A percentile compares a stretch with the other conserved stretches of the same genome.
These are phyloP conservation scores for Setophaga kirtlandii DNA, from an alignment of 2,113 vertebrate genomes.

Conservation along the genomic window DNA sequence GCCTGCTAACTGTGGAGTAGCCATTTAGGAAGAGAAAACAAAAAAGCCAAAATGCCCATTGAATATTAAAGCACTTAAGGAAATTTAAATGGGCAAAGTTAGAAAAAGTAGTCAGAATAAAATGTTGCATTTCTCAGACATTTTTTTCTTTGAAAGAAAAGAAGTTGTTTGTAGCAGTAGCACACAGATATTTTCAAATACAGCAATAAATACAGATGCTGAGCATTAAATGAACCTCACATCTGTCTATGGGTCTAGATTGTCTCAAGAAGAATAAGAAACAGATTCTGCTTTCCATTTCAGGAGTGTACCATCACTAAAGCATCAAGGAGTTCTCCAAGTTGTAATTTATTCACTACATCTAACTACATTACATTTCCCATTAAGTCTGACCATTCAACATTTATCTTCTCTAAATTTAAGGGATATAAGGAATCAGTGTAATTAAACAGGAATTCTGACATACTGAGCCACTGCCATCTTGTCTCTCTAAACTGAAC, in stretches of 20 bases:
- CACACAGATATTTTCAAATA: neutral
- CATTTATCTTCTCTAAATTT: neutral
- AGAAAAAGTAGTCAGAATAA: neutral
- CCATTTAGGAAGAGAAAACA: neutral
- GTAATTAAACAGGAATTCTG: neutral
- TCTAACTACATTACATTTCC: neutral
- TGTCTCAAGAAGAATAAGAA: neutral
- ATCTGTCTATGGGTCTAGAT: neutral
- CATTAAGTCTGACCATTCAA: neutral
- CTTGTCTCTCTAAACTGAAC: neutral
- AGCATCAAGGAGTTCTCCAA: neutral
- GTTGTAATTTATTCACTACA: neutral
- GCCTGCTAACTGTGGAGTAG: neutral
- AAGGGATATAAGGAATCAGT: neutral
- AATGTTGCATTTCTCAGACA: neutral
- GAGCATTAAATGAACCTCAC: neutral
- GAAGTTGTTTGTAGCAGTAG: neutral
- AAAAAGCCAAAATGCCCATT: neutral
- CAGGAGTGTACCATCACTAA: neutral
- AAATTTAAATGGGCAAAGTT: neutral
- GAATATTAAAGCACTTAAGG: neutral
- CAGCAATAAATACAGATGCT: neutral
- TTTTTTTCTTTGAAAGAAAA: neutral
- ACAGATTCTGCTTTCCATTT: neutral
- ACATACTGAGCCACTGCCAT: neutral